Evolutionary conservation across 2,888 invertebrate genomes (phyloP).

Genomic region (Rotaria sp.): DNA sequence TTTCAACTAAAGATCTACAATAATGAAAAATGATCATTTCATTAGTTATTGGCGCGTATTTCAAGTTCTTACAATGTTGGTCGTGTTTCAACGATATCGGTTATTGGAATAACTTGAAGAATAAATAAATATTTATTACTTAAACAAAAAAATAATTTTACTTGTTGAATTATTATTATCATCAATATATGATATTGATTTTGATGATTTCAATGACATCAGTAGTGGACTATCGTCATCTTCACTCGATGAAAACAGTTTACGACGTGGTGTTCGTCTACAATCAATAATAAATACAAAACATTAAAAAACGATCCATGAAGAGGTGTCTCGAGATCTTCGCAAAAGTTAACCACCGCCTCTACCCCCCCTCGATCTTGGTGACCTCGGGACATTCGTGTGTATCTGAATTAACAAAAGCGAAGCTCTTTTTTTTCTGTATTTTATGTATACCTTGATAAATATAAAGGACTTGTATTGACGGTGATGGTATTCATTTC

Average conservation of each 20-base stretch:
- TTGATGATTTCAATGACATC: not conserved
- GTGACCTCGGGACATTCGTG: too few relatives aligned
- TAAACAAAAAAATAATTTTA: not conserved
- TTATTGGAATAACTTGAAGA: too few relatives aligned
- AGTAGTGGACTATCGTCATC: not conserved
- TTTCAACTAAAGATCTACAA: not conserved
- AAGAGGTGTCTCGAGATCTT: too few relatives aligned
- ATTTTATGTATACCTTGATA: not conserved
- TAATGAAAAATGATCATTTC: not conserved
- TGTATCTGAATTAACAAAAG: not conserved
- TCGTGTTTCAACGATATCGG: not conserved
- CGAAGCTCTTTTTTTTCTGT: not conserved
- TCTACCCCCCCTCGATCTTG: too few relatives aligned
- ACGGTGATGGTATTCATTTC: not conserved
- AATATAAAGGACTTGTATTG: not conserved
- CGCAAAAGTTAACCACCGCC: too few relatives aligned
- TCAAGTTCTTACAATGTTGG: not conserved
- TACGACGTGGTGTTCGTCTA: not conserved
- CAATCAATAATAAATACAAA: not conserved
- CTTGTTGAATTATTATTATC: not conserved
- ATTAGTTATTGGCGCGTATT: not conserved
- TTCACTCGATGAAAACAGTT: not conserved
- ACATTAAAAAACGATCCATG: not conserved
- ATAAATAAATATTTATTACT: not conserved
- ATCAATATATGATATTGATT: not conserved